Percentiles rank a stretch among this genome's conserved stretches.
Conservation (phyloP, 2,113 vertebrate genomes). For the Solea solea region DNA sequence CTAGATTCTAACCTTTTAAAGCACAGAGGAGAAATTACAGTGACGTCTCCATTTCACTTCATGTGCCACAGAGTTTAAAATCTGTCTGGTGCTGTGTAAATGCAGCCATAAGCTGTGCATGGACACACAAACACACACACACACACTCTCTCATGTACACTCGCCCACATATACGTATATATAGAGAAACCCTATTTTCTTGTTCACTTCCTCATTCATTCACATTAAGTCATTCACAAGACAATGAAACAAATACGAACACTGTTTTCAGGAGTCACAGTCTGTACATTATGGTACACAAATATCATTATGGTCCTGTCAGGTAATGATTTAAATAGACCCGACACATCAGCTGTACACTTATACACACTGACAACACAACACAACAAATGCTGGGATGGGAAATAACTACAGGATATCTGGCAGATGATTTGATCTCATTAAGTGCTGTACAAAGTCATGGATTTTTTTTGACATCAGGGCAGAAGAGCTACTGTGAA, state of each 20-base stretch:
- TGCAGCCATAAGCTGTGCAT: slow-evolving; percentile 47
- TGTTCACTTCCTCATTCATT: slow-evolving; percentile 37
- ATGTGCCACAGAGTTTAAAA: slow-evolving; percentile 47
- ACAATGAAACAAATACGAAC: slow-evolving; percentile 46
- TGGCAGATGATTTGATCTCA: slow-evolving; percentile 45
- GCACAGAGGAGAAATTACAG: slow-evolving; percentile 10
- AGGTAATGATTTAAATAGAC: slow-evolving; percentile 62
- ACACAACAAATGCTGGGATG: slow-evolving; percentile 50
- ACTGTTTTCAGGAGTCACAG: slow-evolving; percentile 54
- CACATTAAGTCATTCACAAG: slow-evolving; percentile 57
- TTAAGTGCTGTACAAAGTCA: slow-evolving; percentile 46
- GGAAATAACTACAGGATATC: slow-evolving; percentile 48
- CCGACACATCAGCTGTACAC: slow-evolving; percentile 67
- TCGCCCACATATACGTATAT: slow-evolving; percentile 4
- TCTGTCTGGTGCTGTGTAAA: slow-evolving; percentile 52
- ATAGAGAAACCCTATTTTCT: slow-evolving; percentile 33
- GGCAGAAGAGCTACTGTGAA: slow-evolving; percentile 25
- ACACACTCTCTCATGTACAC: neutral
- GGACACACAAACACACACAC: slow-evolving; percentile 35
- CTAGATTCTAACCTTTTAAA: slow-evolving; percentile 23
- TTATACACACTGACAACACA: slow-evolving; percentile 62
- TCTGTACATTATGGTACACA: slow-evolving; percentile 71
- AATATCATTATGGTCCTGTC: slow-evolving; percentile 57
- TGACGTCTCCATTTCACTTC: slow-evolving; percentile 14
- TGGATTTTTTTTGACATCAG: slow-evolving; percentile 27